phyloP scores from a whole-genome alignment of 2,113 vertebrate genomes.

The Solenodon paradoxus region DNA sequence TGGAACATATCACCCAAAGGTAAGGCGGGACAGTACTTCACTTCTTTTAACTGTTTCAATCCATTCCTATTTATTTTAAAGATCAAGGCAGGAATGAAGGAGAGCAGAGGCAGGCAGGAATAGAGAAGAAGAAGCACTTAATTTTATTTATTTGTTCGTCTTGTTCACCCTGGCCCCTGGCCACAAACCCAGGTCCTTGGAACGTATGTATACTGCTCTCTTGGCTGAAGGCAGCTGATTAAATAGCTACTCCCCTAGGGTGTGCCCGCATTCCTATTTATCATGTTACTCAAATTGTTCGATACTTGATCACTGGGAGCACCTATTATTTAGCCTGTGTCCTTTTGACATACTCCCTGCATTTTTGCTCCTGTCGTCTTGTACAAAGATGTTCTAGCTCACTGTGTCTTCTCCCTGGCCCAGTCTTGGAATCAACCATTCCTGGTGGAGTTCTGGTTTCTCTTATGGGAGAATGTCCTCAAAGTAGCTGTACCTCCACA shows the following conservation, averaged over 20 bases:
- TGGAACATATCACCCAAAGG: no score
- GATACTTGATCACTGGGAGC: not conserved
- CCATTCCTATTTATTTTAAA: not conserved
- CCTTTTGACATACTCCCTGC: not conserved
- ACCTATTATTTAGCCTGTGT: not conserved
- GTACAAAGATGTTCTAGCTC: not conserved
- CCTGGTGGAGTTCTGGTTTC: not conserved
- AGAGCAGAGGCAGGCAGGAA: no score
- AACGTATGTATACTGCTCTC: no score
- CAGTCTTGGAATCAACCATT: not conserved
- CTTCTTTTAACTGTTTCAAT: constrained; percentile 6
- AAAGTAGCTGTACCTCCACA: no score
- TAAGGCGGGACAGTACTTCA: no score
- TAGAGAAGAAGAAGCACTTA: no score
- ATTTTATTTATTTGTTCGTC: no score
- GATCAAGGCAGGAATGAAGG: no score
- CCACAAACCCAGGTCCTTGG: no score
- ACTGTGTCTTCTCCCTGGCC: not conserved
- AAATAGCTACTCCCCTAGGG: no score
- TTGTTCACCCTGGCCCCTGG: no score
- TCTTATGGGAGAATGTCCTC: not conserved
- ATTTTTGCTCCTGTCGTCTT: not conserved
- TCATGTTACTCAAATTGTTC: not conserved
- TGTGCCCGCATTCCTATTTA: not conserved
- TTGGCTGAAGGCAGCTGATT: no score